These are phyloP conservation scores for Megaceryle maxima DNA, from an alignment of 2,113 vertebrate genomes.

Conservation along the genomic window DNA sequence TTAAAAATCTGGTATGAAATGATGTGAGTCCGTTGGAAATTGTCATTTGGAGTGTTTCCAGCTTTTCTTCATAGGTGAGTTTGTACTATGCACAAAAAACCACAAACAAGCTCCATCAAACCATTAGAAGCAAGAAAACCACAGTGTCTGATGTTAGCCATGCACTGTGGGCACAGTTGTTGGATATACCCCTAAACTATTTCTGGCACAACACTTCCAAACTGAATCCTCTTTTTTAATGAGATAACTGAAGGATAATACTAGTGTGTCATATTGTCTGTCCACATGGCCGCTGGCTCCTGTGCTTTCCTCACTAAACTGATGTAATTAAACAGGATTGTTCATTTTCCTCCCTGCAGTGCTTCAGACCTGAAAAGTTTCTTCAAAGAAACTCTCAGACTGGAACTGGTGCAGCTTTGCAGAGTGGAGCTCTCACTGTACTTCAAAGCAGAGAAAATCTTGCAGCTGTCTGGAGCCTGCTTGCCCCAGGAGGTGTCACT, in stretches of 20 bases:
- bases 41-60: background rate
- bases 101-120: background rate
- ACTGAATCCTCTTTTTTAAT: background rate
- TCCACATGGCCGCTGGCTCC: constrained; percentile 4
- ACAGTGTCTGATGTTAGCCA: background rate
- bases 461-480: constrained; percentile 8
- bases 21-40: background rate
- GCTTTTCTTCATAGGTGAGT: background rate
- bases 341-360: background rate
- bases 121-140: background rate
- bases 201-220: background rate
- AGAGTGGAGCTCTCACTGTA: background rate
- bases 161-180: background rate
- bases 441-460: constrained; percentile 12
- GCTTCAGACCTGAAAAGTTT: background rate
- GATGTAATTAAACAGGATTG: constrained; percentile 15
- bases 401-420: background rate
- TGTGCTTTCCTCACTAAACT: constrained; percentile 7
- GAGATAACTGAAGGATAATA: background rate
- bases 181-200: background rate
- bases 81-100: background rate
- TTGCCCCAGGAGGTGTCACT: constrained; percentile 77
- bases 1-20: background rate
- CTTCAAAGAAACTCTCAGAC: background rate
- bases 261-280: background rate